Base-by-base conservation (phyloP, 2,888 invertebrate genomes). In the Silvanus unidentatus region DNA sequence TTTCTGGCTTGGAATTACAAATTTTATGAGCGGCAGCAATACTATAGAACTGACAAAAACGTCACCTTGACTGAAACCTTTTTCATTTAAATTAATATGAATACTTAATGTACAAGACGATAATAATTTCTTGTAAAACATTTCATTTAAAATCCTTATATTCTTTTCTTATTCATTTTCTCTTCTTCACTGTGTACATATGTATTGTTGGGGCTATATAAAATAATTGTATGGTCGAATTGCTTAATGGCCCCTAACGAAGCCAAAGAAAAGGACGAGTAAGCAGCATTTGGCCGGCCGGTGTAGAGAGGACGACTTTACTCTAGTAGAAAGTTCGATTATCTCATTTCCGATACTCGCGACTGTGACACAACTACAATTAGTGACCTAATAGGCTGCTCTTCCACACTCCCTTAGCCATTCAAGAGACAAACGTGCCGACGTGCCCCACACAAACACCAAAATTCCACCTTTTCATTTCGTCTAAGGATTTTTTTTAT, bases 271-370 rank as follows among this genome's bases (percentile, higher is more conserved):
- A 22, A 22, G 22, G 22, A 22, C 22, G 22, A 22, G 22, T 22
- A 22, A 22, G 22, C 22, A 22, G 22, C 22, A 13, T 15, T n/a
- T 12, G 43, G 40, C 27, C 30, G 15, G 43, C 15, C 30, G 13
- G 34, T 34, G 16, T 27, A 40, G 35, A 27, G 40, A 22, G 15
- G 45, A 48, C 47, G 53, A 53, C 52, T 50, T 52, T 49, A 52
- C 55, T 62, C 62, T 60, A 63, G 65, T 66, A 63, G 55, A 51
- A 51, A 56, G 58, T 66, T 66, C 66, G 64, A 66, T 67, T 67
- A 68, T 67, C 67, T 66, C 63, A 66, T 68, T 68, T 68, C 68
- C 67, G 66, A 62, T 62, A 63, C 57, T 62, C 62, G 62, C 62
- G 63, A 60, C 61, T 60, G 65, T 62, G 66, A 66, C 66, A 65